Base-by-base conservation (phyloP, 2,113 vertebrate genomes). In the Hiodon alosoides region DNA sequence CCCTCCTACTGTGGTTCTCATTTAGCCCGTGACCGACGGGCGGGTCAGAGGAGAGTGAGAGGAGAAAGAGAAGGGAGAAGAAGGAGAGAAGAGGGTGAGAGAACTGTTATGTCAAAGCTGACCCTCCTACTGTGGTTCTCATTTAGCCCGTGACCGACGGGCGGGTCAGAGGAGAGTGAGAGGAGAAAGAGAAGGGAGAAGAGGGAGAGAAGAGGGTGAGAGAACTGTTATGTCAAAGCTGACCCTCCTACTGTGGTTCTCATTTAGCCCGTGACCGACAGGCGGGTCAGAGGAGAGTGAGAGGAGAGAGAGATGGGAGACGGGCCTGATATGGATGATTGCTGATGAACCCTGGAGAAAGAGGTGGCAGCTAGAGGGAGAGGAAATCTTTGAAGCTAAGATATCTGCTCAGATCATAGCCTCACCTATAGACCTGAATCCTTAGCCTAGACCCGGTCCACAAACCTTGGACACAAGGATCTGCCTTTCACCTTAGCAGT, bases 371-470 rank as follows among this genome's bases (percentile, higher is more conserved):
- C 46, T 3, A 11, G 17, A n/a, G 57, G 58, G 71, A 69, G 48
- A 14, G 58, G 6, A 72, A 72, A 72, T 62, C 71, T 59, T 62
- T 72, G 58, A 62, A 72, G 13, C 58, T 8, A 57, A 60, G 57
- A 16, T 72, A 72, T 85, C 85, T 84, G 81, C 81, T 86, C 61
- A 78, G 79, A 86, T 86, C 84, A 83, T 79, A 83, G 74, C 74
- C 74, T 73, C 77, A 46, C 82, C 73, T 78, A 87, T 86, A 55
- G 85, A 86, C 83, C 70, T 78, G 72, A 31, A 47, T 48, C 72
- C 80, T 14, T 77, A 76, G 72, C 74, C 77, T 79, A 77, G 73
- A 76, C 48, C 2, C 0, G 51, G 7, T 13, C 16, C 58, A 61
- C 6, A 46, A 76, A 9, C 54, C 16, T 14, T 31, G 8, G 16